Percentiles rank a stretch among this genome's conserved stretches.
These are phyloP conservation scores for Deroptyus accipitrinus DNA, from an alignment of 2,113 vertebrate species.

Conservation along the genomic window DNA sequence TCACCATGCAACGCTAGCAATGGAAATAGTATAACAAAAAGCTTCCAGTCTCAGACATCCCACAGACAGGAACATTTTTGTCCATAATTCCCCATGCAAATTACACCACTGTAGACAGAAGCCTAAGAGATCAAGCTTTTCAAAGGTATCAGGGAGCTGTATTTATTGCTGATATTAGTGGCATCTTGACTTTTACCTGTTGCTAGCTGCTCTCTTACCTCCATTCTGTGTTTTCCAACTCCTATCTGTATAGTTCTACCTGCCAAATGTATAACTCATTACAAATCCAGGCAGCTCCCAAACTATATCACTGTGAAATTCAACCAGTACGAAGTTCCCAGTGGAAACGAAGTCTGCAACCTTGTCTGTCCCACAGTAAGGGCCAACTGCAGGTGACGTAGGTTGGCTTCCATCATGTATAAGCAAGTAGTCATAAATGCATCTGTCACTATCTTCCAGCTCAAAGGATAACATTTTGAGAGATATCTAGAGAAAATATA, in stretches of 20 bases:
- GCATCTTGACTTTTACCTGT: neutral
- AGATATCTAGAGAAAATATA: conserved; percentile 53
- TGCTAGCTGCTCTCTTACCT: neutral
- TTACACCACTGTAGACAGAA: neutral
- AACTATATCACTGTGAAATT: conserved; percentile 62
- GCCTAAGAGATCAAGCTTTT: neutral
- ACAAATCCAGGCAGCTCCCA: conserved; percentile 53
- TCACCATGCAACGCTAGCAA: neutral
- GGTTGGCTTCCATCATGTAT: conserved; percentile 59
- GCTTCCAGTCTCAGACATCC: neutral
- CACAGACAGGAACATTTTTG: neutral
- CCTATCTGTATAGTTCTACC: neutral
- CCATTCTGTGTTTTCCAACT: neutral
- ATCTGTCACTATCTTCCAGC: conserved; percentile 52
- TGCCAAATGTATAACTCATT: conserved; percentile 52
- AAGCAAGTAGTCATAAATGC: conserved; percentile 59
- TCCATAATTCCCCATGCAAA: neutral
- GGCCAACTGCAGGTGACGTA: conserved; percentile 53
- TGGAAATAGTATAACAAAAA: neutral
- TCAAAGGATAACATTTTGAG: conserved; percentile 60
- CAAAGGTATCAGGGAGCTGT: neutral
- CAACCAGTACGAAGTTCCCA: conserved; percentile 59
- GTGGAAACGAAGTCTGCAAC: conserved; percentile 53
- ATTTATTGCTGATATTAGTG: neutral
- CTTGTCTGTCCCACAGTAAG: conserved; percentile 50